These are phyloP conservation scores for Daktulosphaira vitifoliae DNA, from an alignment of 1,140 invertebrate species.

Conservation along the genomic window DNA sequence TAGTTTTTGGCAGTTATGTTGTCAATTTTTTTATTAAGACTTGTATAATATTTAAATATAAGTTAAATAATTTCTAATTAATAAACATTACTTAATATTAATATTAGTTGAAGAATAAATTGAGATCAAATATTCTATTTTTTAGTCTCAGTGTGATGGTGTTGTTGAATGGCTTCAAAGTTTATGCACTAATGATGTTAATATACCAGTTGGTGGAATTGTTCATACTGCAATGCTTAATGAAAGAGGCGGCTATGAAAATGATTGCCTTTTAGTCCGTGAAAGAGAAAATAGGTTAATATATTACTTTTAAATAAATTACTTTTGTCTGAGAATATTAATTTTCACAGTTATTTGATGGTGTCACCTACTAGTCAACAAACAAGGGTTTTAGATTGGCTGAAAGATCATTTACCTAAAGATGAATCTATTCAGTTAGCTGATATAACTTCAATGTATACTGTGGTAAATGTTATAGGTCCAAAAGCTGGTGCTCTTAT, in stretches of 20 bases:
- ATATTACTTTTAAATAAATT: background rate
- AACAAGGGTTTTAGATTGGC: constrained; percentile 86
- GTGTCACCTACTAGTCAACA: constrained; percentile 97
- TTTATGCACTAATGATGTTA: constrained; percentile 94
- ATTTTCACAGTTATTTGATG: constrained; percentile 83
- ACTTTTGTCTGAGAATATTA: background rate
- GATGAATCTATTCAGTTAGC: constrained; percentile 71
- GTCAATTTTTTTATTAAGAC: too few relatives aligned
- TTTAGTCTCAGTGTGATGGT: constrained; percentile 70
- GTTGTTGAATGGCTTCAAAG: constrained; percentile 86
- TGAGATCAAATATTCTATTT: constrained; percentile 36
- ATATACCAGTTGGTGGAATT: constrained; percentile 87
- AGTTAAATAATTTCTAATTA: too few relatives aligned
- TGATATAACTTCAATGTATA: constrained; percentile 88
- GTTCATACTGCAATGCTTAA: constrained; percentile 99
- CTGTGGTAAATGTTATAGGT: constrained; percentile 74
- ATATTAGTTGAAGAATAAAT: too few relatives aligned
- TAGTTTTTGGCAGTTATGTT: too few relatives aligned
- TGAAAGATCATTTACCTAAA: constrained; percentile 72
- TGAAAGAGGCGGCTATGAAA: constrained; percentile 88
- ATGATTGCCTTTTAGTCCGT: constrained; percentile 85
- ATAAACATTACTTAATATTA: too few relatives aligned
- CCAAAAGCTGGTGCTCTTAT: constrained; percentile 64
- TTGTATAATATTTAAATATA: too few relatives aligned
- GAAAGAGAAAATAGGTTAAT: constrained; percentile 34